Percentiles rank a stretch among this genome's conserved stretches.
Evolutionary conservation across 2,888 invertebrate species (phyloP).

Genomic region (Oscheius sp.): DNA sequence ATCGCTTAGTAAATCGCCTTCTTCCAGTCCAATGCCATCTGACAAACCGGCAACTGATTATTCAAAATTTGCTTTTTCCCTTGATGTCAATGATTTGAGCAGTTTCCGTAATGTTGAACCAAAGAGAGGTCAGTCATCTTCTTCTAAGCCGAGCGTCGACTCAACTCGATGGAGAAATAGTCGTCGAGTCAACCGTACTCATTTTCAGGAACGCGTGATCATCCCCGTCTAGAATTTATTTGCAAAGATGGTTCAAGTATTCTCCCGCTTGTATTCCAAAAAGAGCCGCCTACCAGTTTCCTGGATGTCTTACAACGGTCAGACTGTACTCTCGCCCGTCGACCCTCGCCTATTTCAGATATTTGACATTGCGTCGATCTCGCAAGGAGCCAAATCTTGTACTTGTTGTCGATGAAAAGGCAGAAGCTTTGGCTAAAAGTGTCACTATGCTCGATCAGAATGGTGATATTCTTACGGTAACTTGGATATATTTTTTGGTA

Average conservation of each 20-base stretch:
- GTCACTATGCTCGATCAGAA: constrained; percentile 84
- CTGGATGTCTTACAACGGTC: constrained; percentile 76
- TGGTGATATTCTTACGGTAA: constrained; percentile 75
- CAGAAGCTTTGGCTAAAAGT: constrained; percentile 83
- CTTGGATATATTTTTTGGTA: neutral
- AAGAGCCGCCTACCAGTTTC: constrained; percentile 86
- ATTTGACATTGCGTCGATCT: constrained; percentile 76
- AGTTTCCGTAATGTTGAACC: constrained; percentile 65
- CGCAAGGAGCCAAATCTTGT: constrained; percentile 82
- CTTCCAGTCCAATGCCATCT: neutral
- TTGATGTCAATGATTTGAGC: constrained; percentile 70
- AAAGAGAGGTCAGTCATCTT: constrained; percentile 39
- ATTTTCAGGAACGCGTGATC: constrained; percentile 9
- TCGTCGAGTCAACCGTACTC: too few species aligned
- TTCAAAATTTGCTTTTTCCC: constrained; percentile 55
- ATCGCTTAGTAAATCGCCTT: constrained; percentile 12
- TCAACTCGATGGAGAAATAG: too few species aligned
- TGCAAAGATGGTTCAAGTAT: constrained; percentile 82
- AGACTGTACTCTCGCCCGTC: neutral
- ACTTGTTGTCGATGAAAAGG: constrained; percentile 79
- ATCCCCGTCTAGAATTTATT: constrained; percentile 76
- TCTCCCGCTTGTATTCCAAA: constrained; percentile 87
- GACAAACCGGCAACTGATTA: neutral
- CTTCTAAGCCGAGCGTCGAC: too few species aligned
- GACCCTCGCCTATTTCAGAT: constrained; percentile 48